Evolutionary conservation across 2,113 vertebrate species (phyloP), one percentile per base, ranked within the genome.

Genomic region (Telmatochromis sp.): DNA sequence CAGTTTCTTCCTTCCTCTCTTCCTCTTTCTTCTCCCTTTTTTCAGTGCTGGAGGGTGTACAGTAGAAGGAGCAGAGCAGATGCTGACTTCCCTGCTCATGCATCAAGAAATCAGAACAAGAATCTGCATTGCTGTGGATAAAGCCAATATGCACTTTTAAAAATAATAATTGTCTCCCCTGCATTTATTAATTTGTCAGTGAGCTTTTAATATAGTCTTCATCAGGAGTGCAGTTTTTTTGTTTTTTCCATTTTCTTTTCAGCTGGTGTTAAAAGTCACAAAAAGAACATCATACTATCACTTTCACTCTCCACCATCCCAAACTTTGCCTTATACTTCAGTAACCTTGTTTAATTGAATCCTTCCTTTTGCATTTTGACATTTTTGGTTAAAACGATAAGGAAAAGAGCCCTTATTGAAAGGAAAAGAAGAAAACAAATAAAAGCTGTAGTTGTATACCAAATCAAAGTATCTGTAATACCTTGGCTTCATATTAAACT

Each of bases 1-100:
- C 21, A 60, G 54, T 89, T 92, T 91, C 94, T 91, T 93, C 94
- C 94, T 94, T 94, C 93, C 91, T 92, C 91, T 87, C 81, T 26
- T 73, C 80, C 80, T 26, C 80, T 83, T 93, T 79, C 60, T 81
- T 87, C 71, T 87, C 73, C 51, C 73, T 37, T 80, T 65, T 57
- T 54, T 21, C 71, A 58, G 21, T 80, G 51, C 89, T 84, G 81
- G 47, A 90, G 88, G 85, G 83, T 92, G 91, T 93, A 91, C 93
- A 94, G 91, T 92, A 87, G 91, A 92, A 91, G 85, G 47, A 90
- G 86, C 82, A 82, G 75, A 87, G 83, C 84, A 65, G 89, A 93
- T 93, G 90, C 89, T 91, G 75, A 88, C 63, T 89, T 94, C 86
- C 81, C 83, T 87, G 73, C 82, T 88, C 15, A 2, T 54, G 40